Conservation (phyloP, 2,888 invertebrate species). For the Nowickia ferox region DNA sequence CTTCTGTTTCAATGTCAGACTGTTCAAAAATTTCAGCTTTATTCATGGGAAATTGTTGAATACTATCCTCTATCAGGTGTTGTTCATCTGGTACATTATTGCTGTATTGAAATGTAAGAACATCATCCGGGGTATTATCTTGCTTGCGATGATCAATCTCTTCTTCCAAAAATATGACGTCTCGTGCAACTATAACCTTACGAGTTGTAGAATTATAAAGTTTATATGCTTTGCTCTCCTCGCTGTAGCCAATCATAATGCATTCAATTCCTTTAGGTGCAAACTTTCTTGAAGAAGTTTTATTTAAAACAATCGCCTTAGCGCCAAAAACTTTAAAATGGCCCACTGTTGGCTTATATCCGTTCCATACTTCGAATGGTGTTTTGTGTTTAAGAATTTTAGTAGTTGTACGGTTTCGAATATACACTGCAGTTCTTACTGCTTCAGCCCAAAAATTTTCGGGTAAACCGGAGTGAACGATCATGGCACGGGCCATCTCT, state of each 20-base stretch:
- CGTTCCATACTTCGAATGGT: slow-evolving; percentile 27
- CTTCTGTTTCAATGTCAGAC: background rate
- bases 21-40: background rate
- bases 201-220: slow-evolving; percentile 39
- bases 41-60: background rate
- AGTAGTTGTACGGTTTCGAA: slow-evolving; percentile 25
- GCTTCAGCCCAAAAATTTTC: slow-evolving; percentile 43
- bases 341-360: background rate
- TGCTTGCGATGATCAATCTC: background rate
- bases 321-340: slow-evolving; percentile 32
- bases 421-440: slow-evolving; percentile 8
- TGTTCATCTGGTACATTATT: background rate
- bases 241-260: slow-evolving; percentile 60
- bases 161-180: slow-evolving; percentile 52
- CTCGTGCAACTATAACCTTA: slow-evolving; percentile 38
- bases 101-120: slow-evolving; percentile 5
- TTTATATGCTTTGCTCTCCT: slow-evolving; percentile 56
- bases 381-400: slow-evolving; percentile 7
- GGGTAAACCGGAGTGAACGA: slow-evolving; percentile 3
- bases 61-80: background rate
- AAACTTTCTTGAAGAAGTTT: slow-evolving; percentile 13
- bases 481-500: slow-evolving; percentile 49
- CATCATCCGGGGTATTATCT: background rate
- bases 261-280: slow-evolving; percentile 13
- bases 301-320: slow-evolving; percentile 24